Evolutionary conservation across 2,113 vertebrate genomes (phyloP), one percentile per base, ranked within the genome.

Genomic region (Phycodurus eques): DNA sequence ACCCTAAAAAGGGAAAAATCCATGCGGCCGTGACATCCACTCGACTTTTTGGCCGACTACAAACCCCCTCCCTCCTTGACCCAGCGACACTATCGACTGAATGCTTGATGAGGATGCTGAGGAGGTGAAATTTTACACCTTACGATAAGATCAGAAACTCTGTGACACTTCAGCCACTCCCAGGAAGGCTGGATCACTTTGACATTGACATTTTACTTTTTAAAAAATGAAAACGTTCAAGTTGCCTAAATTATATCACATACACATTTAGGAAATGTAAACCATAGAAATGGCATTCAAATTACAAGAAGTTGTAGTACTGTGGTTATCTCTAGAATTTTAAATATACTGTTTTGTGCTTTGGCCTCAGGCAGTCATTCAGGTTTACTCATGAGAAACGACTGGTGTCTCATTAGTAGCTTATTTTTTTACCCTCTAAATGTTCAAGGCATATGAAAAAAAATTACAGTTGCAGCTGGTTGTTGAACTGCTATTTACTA

Each of bases 41-140:
- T 71, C 2, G 80, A 79, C 76, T 73, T 79, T 72, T 69, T 89
- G 13, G 78, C 81, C 66, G 31, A 64, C 86, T 75, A 14, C 22
- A 66, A 47, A 1, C 22, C 27, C 54, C 22, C 57, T 20, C 74
- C 82, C 75, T 46, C 75, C 75, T 61, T 90, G 93, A 88, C 89
- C 89, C 79, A 71, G 0, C 88, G 88, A 90, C 87, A 89, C 83
- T 94, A 91, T 93, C 88, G 92, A 95, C 90, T 91, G 86, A 91
- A 92, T 92, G 85, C 89, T 88, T 91, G 77, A 92, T 93, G 94
- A 94, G 91, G 93, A 91, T 92, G 92, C 95, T 95, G 93, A 95
- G 92, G 88, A 89, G 92, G 92, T 93, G 94, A 94, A 95, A 95
- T 93, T 80, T 86, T 85, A 89, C 94, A 94, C 92, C 86, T 80